Conservation (phyloP, 1,140 invertebrate species). For the Dufourea novaeangliae region DNA sequence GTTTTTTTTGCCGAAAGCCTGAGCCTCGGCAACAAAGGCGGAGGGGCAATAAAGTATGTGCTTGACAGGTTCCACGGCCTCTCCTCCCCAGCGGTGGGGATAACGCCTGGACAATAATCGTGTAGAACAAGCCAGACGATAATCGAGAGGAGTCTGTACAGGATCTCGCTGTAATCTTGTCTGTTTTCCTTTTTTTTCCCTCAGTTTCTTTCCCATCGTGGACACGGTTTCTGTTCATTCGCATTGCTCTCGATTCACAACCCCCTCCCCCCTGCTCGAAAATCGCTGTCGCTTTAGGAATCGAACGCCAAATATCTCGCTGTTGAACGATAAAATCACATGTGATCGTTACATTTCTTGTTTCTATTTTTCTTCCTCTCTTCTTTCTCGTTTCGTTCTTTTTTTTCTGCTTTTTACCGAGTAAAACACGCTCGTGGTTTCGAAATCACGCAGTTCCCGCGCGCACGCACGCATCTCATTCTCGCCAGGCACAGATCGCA, state of each 20-base stretch:
- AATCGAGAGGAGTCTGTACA: no score
- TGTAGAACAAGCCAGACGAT: no score
- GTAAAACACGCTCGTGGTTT: slow-evolving; percentile 32
- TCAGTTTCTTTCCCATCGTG: neutral
- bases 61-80: no score
- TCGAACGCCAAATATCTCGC: slow-evolving; percentile 9
- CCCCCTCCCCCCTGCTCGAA: slow-evolving; percentile 33
- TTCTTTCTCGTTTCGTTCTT: neutral
- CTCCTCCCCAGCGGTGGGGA: no score
- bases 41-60: no score
- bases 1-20: no score
- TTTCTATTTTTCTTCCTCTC: neutral
- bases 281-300: slow-evolving; percentile 10
- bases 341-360: slow-evolving; percentile 14
- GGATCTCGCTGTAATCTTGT: neutral
- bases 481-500: slow-evolving; percentile 18
- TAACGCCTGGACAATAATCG: no score
- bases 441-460: slow-evolving; percentile 39
- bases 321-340: slow-evolving; percentile 9
- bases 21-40: no score
- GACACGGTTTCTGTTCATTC: neutral
- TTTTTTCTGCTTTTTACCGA: neutral
- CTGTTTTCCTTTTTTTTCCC: neutral
- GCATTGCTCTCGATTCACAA: neutral
- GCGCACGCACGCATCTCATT: slow-evolving; percentile 16